Evolutionary conservation across 2,797 vertebrate genomes (phyloP), one percentile per base, ranked within the genome.

Genomic region (Cottoperca gobio): DNA sequence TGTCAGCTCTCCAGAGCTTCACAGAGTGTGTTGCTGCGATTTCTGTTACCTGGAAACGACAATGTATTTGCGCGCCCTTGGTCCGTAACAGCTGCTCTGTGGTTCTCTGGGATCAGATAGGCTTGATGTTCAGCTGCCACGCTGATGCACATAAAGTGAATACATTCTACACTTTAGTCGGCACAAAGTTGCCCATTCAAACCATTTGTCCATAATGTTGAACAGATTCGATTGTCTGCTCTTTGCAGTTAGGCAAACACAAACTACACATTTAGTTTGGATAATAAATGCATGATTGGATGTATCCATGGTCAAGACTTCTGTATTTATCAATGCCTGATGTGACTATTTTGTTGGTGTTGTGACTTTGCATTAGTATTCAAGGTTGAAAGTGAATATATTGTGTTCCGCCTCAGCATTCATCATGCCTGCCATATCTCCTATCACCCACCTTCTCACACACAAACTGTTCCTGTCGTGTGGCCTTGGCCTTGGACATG

Each of bases 1-100:
- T 64, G 40, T 76, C 72, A 39, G 13, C 40, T 74, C 62, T 52
- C 24, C 48, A 54, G 48, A 73, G 39, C 50, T 60, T 70, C 31
- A 73, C 50, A 67, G n/a, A 63, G 48, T 66, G 28, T 63, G 33
- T 23, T 49, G 16, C 23, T 6, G 33, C 50, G 55, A 37, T 54
- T 14, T 54, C 13, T 43, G 81, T 82, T 87, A 73, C 85, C 70
- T 80, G 49, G 70, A 76, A 77, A 86, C 58, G 4, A 23, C 0
- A 54, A 69, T n/a, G 35, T 39, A 70, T 83, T 42, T 57, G 33
- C 40, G 58, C 11, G 42, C 11, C 43, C 58, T 70, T 46, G 53
- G 58, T 64, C 42, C 76, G 24, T 21, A 40, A 35, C 59, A 73
- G 49, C 63, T 70, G 43, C 49, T 46, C 39, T 19, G 26, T 49